Conservation (phyloP, 2,888 invertebrate species). For the Ernsta delagoae region DNA sequence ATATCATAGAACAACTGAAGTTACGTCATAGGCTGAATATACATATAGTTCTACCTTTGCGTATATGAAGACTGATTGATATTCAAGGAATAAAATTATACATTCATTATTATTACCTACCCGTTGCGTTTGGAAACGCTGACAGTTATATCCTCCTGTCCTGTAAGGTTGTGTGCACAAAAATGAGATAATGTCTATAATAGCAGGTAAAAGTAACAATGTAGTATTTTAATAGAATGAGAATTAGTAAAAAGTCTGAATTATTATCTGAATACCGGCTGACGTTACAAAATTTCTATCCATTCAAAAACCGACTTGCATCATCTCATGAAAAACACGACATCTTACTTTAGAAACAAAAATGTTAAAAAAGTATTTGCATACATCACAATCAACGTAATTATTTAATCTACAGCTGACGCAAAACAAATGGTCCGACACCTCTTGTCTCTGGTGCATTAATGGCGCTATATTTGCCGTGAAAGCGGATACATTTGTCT, state of each 20-base stretch:
- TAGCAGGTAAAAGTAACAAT: no score
- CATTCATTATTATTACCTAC: conserved; percentile 3
- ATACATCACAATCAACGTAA: conserved; percentile 32
- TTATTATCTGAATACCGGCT: no score
- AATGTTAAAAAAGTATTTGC: conserved; percentile 6
- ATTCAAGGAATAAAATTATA: background rate
- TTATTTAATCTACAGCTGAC: conserved; percentile 33
- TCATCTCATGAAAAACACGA: conserved; percentile 15
- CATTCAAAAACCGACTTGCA: background rate
- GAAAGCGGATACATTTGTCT: conserved; percentile 43
- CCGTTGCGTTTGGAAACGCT: conserved; percentile 30
- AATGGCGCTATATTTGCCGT: conserved; percentile 36
- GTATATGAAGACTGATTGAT: background rate
- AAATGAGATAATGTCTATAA: background rate
- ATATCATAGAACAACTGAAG: background rate
- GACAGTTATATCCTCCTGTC: conserved; percentile 6
- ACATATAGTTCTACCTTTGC: background rate
- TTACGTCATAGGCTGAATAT: conserved; percentile 21
- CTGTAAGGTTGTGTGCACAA: conserved; percentile 1
- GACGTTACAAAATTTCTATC: background rate
- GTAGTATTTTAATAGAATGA: no score
- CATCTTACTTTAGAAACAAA: conserved; percentile 9
- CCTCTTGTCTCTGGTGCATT: conserved; percentile 32
- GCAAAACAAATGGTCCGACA: conserved; percentile 37
- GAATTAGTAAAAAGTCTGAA: no score